These are phyloP conservation scores for Acanthis flammea DNA, from an alignment of 2,797 vertebrate species.

Conservation along the genomic window DNA sequence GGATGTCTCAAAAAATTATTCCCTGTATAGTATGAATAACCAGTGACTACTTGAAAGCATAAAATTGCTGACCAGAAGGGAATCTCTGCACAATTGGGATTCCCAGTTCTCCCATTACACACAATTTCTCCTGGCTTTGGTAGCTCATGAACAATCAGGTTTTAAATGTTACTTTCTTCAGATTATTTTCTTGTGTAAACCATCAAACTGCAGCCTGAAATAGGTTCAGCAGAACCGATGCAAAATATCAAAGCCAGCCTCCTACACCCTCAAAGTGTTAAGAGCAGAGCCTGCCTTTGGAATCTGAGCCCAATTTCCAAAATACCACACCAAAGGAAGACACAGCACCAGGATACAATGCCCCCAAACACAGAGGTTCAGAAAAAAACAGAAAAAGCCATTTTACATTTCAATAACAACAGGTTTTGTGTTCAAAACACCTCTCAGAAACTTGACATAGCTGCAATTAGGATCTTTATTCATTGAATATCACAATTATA, in stretches of 20 bases:
- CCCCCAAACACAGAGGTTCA: not conserved
- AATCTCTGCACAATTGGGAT: not conserved
- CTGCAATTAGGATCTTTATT: not conserved
- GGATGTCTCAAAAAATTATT: not conserved
- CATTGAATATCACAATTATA: not conserved
- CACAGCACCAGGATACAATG: not conserved
- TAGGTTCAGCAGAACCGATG: constrained; percentile 49
- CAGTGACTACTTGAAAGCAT: not conserved
- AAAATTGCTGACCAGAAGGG: not conserved
- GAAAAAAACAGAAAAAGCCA: not conserved
- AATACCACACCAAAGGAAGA: not conserved
- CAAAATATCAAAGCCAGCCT: constrained; percentile 52
- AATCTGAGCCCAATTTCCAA: constrained; percentile 4
- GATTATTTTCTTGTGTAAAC: constrained; percentile 37
- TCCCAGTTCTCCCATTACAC: not conserved
- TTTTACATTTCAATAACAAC: not conserved
- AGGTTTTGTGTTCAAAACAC: not conserved
- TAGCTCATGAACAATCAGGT: not conserved
- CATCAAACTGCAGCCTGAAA: constrained; percentile 40
- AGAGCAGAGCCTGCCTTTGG: constrained; percentile 15
- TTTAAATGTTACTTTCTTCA: constrained; percentile 21
- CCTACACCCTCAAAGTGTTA: constrained; percentile 47
- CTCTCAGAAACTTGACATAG: not conserved
- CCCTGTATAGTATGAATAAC: not conserved
- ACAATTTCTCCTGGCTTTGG: not conserved